These are phyloP conservation scores for Drosophila gunungcola DNA, from an alignment of 1,140 invertebrate genomes.

Conservation along the genomic window DNA sequence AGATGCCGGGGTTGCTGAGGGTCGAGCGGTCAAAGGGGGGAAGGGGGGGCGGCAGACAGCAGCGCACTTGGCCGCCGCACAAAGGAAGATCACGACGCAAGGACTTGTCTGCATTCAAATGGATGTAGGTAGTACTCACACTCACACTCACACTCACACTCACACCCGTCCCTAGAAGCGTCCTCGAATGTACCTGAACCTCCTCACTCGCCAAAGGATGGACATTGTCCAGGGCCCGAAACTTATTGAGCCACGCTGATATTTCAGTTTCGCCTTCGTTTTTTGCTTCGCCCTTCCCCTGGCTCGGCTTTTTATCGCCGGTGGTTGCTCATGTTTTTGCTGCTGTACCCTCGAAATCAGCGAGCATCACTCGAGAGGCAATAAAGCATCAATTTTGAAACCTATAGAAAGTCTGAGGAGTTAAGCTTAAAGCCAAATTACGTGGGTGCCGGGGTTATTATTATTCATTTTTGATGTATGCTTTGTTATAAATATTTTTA, in stretches of 20 bases:
- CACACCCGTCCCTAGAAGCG: slow-evolving; percentile 32
- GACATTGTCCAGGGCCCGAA: slow-evolving; percentile 77
- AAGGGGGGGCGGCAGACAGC: slow-evolving; percentile 52
- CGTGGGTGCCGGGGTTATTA: slow-evolving; percentile 4
- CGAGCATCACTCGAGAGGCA: neutral
- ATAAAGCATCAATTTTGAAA: neutral
- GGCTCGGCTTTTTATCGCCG: slow-evolving; percentile 25
- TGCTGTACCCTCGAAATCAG: slow-evolving; percentile 25
- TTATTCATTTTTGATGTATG: neutral
- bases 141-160: slow-evolving; percentile 38
- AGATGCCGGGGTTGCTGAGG: slow-evolving; percentile 53
- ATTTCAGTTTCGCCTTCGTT: slow-evolving; percentile 30
- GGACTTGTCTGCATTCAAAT: slow-evolving; percentile 84
- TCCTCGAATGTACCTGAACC: slow-evolving; percentile 81
- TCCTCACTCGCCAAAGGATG: slow-evolving; percentile 68
- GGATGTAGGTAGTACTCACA: slow-evolving; percentile 58
- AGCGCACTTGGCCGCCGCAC: slow-evolving; percentile 78
- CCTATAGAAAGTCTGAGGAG: neutral
- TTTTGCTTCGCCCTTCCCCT: slow-evolving; percentile 4
- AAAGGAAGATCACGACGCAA: slow-evolving; percentile 76
- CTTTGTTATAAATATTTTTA: neutral
- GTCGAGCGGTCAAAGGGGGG: neutral
- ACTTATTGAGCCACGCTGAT: slow-evolving; percentile 72
- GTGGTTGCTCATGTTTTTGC: slow-evolving; percentile 29
- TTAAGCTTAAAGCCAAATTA: neutral